phyloP scores from a whole-genome alignment of 2,797 vertebrate species.

The Chaunax sp. region DNA sequence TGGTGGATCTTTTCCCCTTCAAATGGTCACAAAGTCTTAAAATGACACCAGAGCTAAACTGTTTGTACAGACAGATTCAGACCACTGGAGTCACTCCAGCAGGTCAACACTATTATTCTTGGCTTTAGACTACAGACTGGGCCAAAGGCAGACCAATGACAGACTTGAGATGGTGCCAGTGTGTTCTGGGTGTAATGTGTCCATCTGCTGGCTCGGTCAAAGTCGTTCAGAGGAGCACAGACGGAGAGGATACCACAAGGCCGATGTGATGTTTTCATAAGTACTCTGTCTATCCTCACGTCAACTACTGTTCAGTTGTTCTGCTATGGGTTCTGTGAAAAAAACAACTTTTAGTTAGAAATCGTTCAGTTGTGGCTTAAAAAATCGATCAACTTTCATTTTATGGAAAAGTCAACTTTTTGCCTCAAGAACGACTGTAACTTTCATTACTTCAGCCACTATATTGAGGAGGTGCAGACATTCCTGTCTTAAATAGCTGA shows the following conservation, averaged over 20 bases:
- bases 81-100: constrained; percentile 48
- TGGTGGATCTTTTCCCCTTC: not conserved
- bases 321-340: not conserved
- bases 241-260: constrained; percentile 24
- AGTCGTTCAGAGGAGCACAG: constrained; percentile 36
- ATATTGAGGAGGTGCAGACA: too few relatives aligned
- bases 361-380: constrained; percentile 8
- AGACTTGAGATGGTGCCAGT: constrained; percentile 66
- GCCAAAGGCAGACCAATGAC: constrained; percentile 50
- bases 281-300: not conserved
- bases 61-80: constrained; percentile 63
- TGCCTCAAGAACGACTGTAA: too few relatives aligned
- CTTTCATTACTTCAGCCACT: too few relatives aligned
- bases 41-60: constrained; percentile 46
- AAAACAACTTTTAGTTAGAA: constrained; percentile 11
- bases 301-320: constrained; percentile 1
- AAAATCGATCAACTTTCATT: constrained; percentile 2
- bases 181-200: constrained; percentile 66
- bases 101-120: constrained; percentile 74
- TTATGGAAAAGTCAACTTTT: not conserved
- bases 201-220: constrained; percentile 39
- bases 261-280: constrained; percentile 40
- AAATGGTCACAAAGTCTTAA: constrained; percentile 32
- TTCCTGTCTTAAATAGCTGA: too few relatives aligned
- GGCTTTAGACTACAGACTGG: constrained; percentile 52